Evolutionary conservation across 2,797 vertebrate species (phyloP), one percentile per base, ranked within the genome.

Genomic region (Neosilurus hyrtlii): DNA sequence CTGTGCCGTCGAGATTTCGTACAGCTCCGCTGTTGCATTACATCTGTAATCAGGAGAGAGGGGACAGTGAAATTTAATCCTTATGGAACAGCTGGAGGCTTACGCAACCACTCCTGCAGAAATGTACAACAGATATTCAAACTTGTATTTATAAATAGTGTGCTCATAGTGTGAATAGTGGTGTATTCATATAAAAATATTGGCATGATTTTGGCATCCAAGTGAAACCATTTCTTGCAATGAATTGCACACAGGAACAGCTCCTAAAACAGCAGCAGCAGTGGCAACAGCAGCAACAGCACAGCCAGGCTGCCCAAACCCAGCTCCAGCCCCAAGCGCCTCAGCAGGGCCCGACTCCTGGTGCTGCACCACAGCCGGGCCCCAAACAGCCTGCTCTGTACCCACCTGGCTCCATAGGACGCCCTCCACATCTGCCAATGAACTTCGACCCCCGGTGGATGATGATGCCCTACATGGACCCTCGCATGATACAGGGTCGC

Each of bases 361-460:
- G 90, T 76, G 86, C 92, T 85, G 89, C 88, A 70, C 93, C 86
- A 4, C 94, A 94, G 86, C 87, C 92, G 0, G 95, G 91, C 82
- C 93, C 92, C 15, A 95, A 95, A 86, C 95, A 95, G 84, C 86
- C 89, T 49, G 95, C 95, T 49, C 88, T 96, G 62, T 95, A 96
- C 84, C 96, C 95, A 49, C 94, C 95, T 0, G 87, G 95, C 86
- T 95, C 93, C 82, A 94, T 97, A 90, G 96, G 96, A 62, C 92
- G 96, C 30, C 95, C 96, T 9, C 96, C 96, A 0, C 96, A 95
- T 49, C 92, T 97, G 89, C 94, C 95, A 0, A 95, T 98, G 92
- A 97, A 95, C 90, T 98, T 97, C 83, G 97, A 98, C 87, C 97
- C 97, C 22, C 96, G 97, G 26, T 98, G 97, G 97, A 95, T 98